These are phyloP conservation scores for Eupelmus urozonus DNA, from an alignment of 2,888 invertebrate species.

Conservation along the genomic window DNA sequence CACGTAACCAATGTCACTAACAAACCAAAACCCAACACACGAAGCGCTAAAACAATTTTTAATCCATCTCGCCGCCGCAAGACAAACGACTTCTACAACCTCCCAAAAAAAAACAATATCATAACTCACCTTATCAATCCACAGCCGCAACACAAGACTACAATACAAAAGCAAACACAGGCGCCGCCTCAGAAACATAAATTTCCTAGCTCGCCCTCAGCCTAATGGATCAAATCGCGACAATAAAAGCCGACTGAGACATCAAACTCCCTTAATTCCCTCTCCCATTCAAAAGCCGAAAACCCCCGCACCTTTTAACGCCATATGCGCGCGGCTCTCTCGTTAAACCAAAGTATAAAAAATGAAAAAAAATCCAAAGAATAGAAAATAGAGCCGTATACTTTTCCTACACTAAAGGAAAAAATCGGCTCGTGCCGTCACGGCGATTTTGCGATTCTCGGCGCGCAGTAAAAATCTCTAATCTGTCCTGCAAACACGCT, in stretches of 20 bases:
- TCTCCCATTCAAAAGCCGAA: slow-evolving; percentile 2
- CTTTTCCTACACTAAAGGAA: slow-evolving; percentile 31
- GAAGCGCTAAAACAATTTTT: too few species aligned
- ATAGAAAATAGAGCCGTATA: neutral
- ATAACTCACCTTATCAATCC: neutral
- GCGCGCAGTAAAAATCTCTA: neutral
- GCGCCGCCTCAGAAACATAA: too few species aligned
- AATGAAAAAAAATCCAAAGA: slow-evolving; percentile 18
- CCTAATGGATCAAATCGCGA: too few species aligned
- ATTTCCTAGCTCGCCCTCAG: too few species aligned
- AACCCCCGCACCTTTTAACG: slow-evolving; percentile 29
- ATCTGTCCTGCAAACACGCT: slow-evolving; percentile 53
- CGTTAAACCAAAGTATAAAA: neutral
- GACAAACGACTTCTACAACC: too few species aligned
- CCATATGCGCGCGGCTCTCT: neutral
- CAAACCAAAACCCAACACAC: too few species aligned
- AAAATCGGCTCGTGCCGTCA: slow-evolving; percentile 58
- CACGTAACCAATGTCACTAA: too few species aligned
- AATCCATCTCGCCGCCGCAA: too few species aligned
- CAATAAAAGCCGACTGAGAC: slow-evolving; percentile 26
- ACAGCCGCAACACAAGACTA: neutral
- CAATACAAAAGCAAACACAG: neutral
- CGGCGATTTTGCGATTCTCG: slow-evolving; percentile 52
- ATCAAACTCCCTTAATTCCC: slow-evolving; percentile 4
- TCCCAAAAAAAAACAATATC: neutral